Base-by-base conservation (phyloP, 2,113 vertebrate species). In the Limanda limanda region DNA sequence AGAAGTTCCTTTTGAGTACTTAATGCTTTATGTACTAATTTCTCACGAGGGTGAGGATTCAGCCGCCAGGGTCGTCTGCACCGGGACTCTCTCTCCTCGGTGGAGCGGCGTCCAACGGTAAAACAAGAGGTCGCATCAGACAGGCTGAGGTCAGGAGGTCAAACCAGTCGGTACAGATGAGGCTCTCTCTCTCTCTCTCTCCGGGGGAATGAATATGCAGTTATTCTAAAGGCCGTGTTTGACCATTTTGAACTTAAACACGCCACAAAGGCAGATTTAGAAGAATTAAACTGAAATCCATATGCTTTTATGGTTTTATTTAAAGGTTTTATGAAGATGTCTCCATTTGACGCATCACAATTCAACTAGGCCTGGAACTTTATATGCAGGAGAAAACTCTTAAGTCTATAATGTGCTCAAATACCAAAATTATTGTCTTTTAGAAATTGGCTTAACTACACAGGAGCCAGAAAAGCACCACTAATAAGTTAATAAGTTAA, bases 91-190 rank as follows among this genome's bases (percentile, higher is more conserved):
- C 72, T 11, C 58, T 37, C 59, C n/a, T 37, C 64, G 42, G 35
- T 45, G 57, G 68, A 31, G 56, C 63, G 37, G 35, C 54, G 51
- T 60, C 58, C 1, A 51, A 48, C 47, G 42, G 57, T 51, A 51
- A 77, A 79, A 81, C 69, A 9, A 85, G 87, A 24, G 74, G 64
- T 81, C 61, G 71, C 77, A 66, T 79, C 73, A 52, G 72, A 61
- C 23, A 18, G 79, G 59, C 55, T 12, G 12, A 59, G 66, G 86
- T 81, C 82, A 60, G 3, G 12, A 54, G 57, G 82, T 86, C 73
- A 82, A 79, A 78, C n/a, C 59, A 12, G 42, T 18, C 5, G 23
- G 24, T 23, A 55, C 60, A 58, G 54, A 71, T 21, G 58, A 68
- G 59, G 20, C 55, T 24, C 47, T 48, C 37, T 64, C 59, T 69